A percentile compares a stretch with the other conserved stretches of the same genome.
phyloP scores from a whole-genome alignment of 1,140 invertebrate genomes.

The Eumeta japonica region DNA sequence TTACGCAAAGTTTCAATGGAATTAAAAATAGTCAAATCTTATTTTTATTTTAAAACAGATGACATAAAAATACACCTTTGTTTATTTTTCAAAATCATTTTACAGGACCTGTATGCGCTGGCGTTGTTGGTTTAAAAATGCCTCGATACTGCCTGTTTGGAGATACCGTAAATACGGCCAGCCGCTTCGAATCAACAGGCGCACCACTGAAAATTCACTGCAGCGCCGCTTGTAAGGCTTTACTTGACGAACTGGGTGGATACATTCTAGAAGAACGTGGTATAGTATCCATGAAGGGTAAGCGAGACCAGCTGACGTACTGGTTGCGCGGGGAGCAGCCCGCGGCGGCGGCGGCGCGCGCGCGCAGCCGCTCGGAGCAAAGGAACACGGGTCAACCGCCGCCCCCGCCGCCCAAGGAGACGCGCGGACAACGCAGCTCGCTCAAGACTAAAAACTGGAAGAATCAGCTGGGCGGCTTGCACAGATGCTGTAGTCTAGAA shows the following conservation, averaged over 20 bases:
- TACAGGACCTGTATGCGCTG: slow-evolving; percentile 75
- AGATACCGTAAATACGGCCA: slow-evolving; percentile 89
- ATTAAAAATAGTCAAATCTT: too few relatives aligned
- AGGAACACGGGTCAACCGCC: slow-evolving; percentile 42
- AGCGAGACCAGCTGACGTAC: slow-evolving; percentile 80
- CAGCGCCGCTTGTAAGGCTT: slow-evolving; percentile 77
- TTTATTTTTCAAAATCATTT: too few relatives aligned
- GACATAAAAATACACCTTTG: too few relatives aligned
- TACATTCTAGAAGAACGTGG: slow-evolving; percentile 78
- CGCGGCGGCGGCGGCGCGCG: slow-evolving; percentile 53
- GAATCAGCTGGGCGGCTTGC: slow-evolving; percentile 38
- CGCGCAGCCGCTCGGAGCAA: slow-evolving; percentile 53
- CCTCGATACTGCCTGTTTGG: slow-evolving; percentile 88
- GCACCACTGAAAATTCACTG: slow-evolving; percentile 90
- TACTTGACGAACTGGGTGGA: slow-evolving; percentile 84
- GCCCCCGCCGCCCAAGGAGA: slow-evolving; percentile 21
- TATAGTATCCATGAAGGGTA: slow-evolving; percentile 81
- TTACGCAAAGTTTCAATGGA: too few relatives aligned
- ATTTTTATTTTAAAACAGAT: too few relatives aligned
- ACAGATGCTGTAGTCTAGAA: slow-evolving; percentile 73
- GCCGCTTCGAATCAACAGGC: slow-evolving; percentile 93
- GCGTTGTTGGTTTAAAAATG: slow-evolving; percentile 88
- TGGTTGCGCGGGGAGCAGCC: slow-evolving; percentile 81
- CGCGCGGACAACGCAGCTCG: slow-evolving; percentile 62
- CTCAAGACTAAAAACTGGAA: slow-evolving; percentile 59